Evolutionary conservation across 2,888 invertebrate species (phyloP).

Genomic region (Cheilosia vernalis): DNA sequence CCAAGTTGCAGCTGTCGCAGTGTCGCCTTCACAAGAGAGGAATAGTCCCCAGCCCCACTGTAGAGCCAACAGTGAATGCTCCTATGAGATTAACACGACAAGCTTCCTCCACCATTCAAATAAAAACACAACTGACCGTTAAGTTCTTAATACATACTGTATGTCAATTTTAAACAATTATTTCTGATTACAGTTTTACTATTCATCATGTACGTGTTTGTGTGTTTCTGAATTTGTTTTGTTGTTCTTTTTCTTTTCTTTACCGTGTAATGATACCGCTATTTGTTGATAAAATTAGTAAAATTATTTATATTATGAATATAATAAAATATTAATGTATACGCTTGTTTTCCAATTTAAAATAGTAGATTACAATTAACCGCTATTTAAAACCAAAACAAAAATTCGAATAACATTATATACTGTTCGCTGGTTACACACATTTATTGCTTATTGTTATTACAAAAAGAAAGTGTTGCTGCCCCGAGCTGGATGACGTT

Average conservation of each 20-base stretch:
- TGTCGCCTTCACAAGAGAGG: too few relatives aligned
- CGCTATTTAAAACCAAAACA: conserved; percentile 4
- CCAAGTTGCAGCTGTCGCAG: too few relatives aligned
- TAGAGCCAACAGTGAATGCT: too few relatives aligned
- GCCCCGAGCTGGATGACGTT: neutral
- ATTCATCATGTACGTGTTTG: conserved; percentile 29
- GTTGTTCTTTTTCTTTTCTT: neutral
- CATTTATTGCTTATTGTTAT: neutral
- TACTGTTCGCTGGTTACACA: neutral
- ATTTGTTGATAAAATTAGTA: conserved; percentile 53
- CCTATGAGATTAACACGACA: too few relatives aligned
- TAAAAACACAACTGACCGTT: conserved; percentile 2
- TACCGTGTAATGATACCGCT: conserved; percentile 46
- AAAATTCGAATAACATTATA: neutral
- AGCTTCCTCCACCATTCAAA: neutral
- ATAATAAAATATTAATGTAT: conserved; percentile 13
- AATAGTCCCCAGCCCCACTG: too few relatives aligned
- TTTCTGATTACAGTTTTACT: conserved; percentile 54
- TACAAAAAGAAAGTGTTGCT: neutral
- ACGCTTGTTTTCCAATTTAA: conserved; percentile 1
- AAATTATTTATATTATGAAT: conserved; percentile 23
- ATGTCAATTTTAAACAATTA: conserved; percentile 46
- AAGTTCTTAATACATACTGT: conserved; percentile 20
- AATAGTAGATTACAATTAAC: conserved; percentile 4
- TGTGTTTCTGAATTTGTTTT: too few relatives aligned